Conservation (phyloP, 2,797 vertebrate species). For the Alcedo quadribrachys region DNA sequence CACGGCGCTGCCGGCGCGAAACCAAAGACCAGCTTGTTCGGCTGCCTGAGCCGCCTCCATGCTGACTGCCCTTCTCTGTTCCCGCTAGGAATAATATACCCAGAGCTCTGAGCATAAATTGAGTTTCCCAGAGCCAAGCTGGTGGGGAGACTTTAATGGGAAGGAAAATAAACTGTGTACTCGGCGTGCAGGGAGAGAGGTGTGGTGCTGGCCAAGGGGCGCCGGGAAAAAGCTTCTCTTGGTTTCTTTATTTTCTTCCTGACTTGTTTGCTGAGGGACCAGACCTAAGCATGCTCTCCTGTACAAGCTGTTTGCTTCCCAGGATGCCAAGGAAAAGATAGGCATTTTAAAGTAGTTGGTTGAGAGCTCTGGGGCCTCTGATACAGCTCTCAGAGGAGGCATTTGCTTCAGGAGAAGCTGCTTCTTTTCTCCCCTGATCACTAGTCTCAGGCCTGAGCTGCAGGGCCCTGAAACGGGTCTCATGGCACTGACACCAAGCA, state of each 20-base stretch:
- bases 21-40: constrained; percentile 57
- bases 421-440: rapidly evolving
- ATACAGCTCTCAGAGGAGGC: background rate
- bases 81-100: constrained; percentile 64
- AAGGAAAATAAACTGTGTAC: constrained; percentile 73
- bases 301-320: background rate
- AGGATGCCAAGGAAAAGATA: background rate
- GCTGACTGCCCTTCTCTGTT: constrained; percentile 49
- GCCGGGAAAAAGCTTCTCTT: constrained; percentile 7
- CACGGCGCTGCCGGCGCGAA: constrained; percentile 63
- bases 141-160: constrained; percentile 60
- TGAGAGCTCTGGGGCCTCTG: background rate
- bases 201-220: constrained; percentile 9
- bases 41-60: constrained; percentile 15
- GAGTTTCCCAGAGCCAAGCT: constrained; percentile 57
- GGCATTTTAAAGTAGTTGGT: background rate
- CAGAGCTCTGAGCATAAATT: constrained; percentile 58
- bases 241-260: background rate
- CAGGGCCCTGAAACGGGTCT: background rate
- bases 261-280: background rate
- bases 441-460: background rate
- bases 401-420: background rate
- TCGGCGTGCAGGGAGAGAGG: constrained; percentile 50
- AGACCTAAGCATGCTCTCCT: background rate
- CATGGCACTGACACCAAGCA: background rate